Evolutionary conservation across 2,888 invertebrate genomes (phyloP).

Genomic region (Aquatica leii): DNA sequence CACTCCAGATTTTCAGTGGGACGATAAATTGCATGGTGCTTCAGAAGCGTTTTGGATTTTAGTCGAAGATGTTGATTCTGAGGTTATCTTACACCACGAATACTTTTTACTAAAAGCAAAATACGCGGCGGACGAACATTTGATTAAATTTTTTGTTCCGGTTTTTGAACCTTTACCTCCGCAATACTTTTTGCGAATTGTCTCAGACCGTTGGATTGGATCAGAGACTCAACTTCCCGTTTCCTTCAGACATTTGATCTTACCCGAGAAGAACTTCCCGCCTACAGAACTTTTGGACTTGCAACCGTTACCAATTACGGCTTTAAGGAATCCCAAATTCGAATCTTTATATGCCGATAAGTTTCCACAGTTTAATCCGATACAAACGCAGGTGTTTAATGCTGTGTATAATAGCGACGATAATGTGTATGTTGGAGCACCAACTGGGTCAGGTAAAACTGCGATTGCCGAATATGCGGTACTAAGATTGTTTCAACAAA

Average conservation of each 20-base stretch:
- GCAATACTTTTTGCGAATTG: constrained; percentile 93
- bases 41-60: constrained; percentile 90
- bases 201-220: constrained; percentile 92
- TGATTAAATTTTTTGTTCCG: constrained; percentile 97
- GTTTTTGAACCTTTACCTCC: constrained; percentile 98
- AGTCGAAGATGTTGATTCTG: constrained; percentile 87
- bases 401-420: constrained; percentile 98
- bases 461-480: constrained; percentile 97
- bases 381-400: constrained; percentile 99
- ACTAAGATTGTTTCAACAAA: constrained; percentile 80
- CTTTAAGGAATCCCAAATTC: constrained; percentile 85
- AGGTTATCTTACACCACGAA: constrained; percentile 94
- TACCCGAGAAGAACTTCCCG: constrained; percentile 98
- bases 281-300: constrained; percentile 97
- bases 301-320: constrained; percentile 94
- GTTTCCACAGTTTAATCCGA: constrained; percentile 96
- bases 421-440: constrained; percentile 95
- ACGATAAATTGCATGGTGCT: constrained; percentile 87
- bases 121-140: constrained; percentile 93
- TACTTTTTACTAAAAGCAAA: constrained; percentile 92
- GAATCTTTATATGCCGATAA: constrained; percentile 86
- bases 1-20: constrained; percentile 99
- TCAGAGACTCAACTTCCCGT: constrained; percentile 96
- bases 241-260: constrained; percentile 94
- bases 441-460: constrained; percentile 92